Evolutionary conservation across 2,888 invertebrate genomes (phyloP).

Genomic region (Lamellibrachia columna): DNA sequence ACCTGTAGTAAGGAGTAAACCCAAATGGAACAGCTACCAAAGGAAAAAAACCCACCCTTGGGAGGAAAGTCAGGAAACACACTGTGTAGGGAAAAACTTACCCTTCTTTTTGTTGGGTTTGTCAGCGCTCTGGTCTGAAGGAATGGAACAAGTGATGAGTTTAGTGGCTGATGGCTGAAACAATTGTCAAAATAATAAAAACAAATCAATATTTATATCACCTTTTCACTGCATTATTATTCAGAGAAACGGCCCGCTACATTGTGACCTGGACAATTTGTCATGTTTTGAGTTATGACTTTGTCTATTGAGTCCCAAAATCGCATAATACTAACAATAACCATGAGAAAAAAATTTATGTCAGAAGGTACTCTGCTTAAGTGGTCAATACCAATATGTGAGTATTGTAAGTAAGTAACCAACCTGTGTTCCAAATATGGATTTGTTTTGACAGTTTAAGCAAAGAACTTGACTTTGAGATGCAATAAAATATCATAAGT

Average conservation of each 20-base stretch:
- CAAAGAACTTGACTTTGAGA: too few species aligned
- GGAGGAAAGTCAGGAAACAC: not conserved
- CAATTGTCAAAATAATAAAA: constrained; percentile 17
- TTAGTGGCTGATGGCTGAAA: constrained; percentile 87
- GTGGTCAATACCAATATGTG: too few species aligned
- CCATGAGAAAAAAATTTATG: too few species aligned
- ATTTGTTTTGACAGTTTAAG: too few species aligned
- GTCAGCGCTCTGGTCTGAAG: constrained; percentile 41
- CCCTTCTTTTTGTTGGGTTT: constrained; percentile 48
- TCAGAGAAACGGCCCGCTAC: not conserved
- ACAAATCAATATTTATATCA: not conserved
- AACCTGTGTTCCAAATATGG: too few species aligned
- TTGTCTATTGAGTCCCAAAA: too few species aligned
- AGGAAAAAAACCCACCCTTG: not conserved
- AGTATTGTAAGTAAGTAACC: too few species aligned
- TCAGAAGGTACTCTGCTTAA: too few species aligned
- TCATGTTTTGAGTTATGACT: too few species aligned
- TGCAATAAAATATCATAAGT: too few species aligned
- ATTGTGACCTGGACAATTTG: too few species aligned
- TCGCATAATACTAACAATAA: too few species aligned
- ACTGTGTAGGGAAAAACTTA: constrained; percentile 29
- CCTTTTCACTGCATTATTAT: not conserved
- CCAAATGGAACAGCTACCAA: not conserved
- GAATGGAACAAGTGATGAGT: constrained; percentile 85
- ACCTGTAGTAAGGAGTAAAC: not conserved